A percentile compares a stretch with the other conserved stretches of the same genome.
Conservation (phyloP, 2,113 vertebrate genomes). For the Tursiops truncatus region DNA sequence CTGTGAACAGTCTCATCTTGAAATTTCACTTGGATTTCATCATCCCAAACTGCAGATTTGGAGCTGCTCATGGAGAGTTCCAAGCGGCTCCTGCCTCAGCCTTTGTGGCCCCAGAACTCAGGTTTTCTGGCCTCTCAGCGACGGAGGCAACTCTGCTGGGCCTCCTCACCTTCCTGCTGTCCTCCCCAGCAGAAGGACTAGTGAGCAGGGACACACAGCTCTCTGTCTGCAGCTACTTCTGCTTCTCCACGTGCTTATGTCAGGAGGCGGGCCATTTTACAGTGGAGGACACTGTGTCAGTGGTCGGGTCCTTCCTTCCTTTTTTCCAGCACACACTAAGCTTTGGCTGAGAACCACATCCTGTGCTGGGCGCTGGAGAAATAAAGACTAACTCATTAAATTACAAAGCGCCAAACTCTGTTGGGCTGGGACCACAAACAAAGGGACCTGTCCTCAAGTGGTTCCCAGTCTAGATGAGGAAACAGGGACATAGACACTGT, state of each 20-base stretch:
- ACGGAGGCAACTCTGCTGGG: not conserved
- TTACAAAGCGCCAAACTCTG: not conserved
- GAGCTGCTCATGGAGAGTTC: not conserved
- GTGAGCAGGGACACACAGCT: not conserved
- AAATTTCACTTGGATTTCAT: conserved; percentile 2
- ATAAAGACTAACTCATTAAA: not conserved
- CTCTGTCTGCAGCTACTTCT: too few species aligned
- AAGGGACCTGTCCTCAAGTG: not conserved
- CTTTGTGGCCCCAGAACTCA: not conserved
- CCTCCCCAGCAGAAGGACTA: too few species aligned
- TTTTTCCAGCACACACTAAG: not conserved
- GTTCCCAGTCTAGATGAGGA: not conserved
- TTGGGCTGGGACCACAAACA: not conserved
- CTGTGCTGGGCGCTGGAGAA: not conserved
- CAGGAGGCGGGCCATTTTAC: not conserved
- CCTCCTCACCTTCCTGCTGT: rapidly evolving
- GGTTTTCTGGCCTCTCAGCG: not conserved
- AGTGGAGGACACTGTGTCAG: not conserved
- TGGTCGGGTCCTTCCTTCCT: not conserved
- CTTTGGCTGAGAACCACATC: not conserved
- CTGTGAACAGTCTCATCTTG: not conserved
- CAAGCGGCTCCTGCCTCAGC: not conserved
- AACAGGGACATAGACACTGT: not conserved
- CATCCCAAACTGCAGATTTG: not conserved
- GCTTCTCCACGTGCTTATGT: not conserved